Base-by-base conservation (phyloP, 2,797 vertebrate genomes). In the Tenualosa ilisha region DNA sequence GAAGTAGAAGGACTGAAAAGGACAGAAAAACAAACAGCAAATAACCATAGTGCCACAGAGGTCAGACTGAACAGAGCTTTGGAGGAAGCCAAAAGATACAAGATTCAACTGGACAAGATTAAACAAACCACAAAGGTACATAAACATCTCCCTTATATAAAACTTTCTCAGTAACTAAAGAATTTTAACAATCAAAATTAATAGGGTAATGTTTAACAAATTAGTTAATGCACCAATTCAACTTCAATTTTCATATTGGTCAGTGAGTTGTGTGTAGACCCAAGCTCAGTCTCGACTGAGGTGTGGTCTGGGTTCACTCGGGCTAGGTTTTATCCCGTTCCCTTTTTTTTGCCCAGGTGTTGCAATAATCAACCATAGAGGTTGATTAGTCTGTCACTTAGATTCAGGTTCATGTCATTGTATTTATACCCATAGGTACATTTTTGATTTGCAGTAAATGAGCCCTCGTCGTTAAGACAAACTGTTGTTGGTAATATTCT, bases 21-120 rank as follows among this genome's bases (percentile, higher is more conserved):
- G 90, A 88, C 92, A 24, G 96, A 97, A 72, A 99, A 97, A 91
- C 97, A 99, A 92, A 94, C 95, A 12, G 91, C 94, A 31, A 90
- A 91, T 31, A 91, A 86, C 84, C 97, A 97, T 84, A 94, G 92
- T 83, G 94, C 95, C 0, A 94, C 90, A 3, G 97, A 99, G 87
- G 95, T 98, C 50, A 96, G 97, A 75, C 92, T 99, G 89, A 98
- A 97, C 91, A 95, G 97, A 94, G 97, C 98, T 22, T 90, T 97
- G 84, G 98, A 99, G 91, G 98, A 99, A 89, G 95, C 93, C 51
- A 97, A 98, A 86, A 96, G 86, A 88, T 92, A 95, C 51, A 99
- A 97, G 93, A 87, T 87, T 61, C 96, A 98, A 86, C 93, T 99
- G 82, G 95, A 89, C 89, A 97, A 97, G 92, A 89, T 96, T 84